Conservation (phyloP, 2,888 invertebrate species). For the Biston stratarius region DNA sequence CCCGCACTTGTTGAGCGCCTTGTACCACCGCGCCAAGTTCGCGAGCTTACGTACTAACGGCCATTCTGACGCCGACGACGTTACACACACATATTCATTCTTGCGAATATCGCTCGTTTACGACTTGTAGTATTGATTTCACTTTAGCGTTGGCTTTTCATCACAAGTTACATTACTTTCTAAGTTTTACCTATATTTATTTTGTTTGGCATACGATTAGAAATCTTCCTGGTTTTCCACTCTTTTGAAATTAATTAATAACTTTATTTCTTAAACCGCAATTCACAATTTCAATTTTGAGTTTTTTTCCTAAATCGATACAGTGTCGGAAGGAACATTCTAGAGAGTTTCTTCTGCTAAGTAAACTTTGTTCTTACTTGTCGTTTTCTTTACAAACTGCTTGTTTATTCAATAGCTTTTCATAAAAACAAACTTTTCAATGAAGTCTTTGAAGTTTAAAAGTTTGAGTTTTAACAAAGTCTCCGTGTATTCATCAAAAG, state of each 20-base stretch:
- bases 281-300: neutral
- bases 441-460: conserved; percentile 44
- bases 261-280: no score
- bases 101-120: conserved; percentile 50
- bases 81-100: conserved; percentile 60
- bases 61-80: conserved; percentile 38
- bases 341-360: conserved; percentile 1
- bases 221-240: neutral
- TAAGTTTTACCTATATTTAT: conserved; percentile 18
- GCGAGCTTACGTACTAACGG: conserved; percentile 45
- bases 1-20: conserved; percentile 80
- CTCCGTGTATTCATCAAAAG: conserved; percentile 27
- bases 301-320: neutral
- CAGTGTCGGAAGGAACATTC: neutral
- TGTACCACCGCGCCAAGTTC: conserved; percentile 52
- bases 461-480: conserved; percentile 49
- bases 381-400: conserved; percentile 28
- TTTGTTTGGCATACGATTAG: conserved; percentile 1
- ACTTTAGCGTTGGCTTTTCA: conserved; percentile 37
- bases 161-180: conserved; percentile 23
- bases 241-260: no score
- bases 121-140: conserved; percentile 57
- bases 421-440: conserved; percentile 38
- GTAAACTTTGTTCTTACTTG: conserved; percentile 25
- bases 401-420: conserved; percentile 30